Evolutionary conservation across 2,113 vertebrate genomes (phyloP), one percentile per base, ranked within the genome.

Genomic region (Montifringilla adamsi): DNA sequence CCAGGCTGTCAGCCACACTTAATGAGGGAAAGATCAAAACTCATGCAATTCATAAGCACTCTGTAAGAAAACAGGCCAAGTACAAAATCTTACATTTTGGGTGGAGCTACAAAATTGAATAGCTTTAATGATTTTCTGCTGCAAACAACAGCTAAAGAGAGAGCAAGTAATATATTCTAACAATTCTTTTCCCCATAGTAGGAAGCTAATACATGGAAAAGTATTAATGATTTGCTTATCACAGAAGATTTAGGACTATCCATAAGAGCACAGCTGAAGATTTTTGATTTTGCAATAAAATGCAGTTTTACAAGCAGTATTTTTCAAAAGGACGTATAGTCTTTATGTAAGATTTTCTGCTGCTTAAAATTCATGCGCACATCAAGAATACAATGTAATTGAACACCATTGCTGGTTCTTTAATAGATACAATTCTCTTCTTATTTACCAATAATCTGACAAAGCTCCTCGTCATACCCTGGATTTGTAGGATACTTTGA

Each of bases 91-190:
- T 76, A 28, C 4, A 33, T 55, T 81, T 77, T 52, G 13, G 6
- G 31, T n/a, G 39, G 11, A 91, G 26, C 23, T 82, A 70, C 12
- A 58, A 28, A 41, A 63, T 62, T 80, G 12, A 68, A 59, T 63
- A 7, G 11, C 91, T 95, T 86, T 70, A 87, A 95, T 84, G 28
- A 59, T 91, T 97, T 98, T 94, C 77, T 86, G 94, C 88, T 87
- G 68, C 59, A 23, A 60, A 80, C 3, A 64, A 69, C 62, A 75
- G 79, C 33, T 92, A 89, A 81, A 58, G 93, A 87, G 53, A 28
- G 27, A 83, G 22, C 7, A 50, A 84, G 83, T 76, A 87, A 93
- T 87, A 87, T 80, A 97, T 91, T 88, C 52, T 69, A 81, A 67
- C 72, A 41, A 86, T 94, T 84, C 44, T 90, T 97, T 94, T 83